phyloP scores from a whole-genome alignment of 2,113 vertebrate genomes.

The Alosa alosa region DNA sequence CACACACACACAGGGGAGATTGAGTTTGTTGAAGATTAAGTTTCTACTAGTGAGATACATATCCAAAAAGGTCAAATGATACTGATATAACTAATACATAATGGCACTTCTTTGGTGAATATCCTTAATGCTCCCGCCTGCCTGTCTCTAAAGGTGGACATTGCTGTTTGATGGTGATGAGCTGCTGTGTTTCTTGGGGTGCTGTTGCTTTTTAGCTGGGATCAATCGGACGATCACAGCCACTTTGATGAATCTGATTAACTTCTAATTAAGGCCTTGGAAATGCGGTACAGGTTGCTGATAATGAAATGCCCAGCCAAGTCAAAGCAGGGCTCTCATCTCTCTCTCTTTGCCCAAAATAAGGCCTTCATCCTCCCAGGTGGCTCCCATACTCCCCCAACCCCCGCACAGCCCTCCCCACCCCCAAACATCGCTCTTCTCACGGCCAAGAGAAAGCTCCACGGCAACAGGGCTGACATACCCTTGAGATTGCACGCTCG shows the following conservation, averaged over 20 bases:
- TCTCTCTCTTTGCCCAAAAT: slow-evolving; percentile 2
- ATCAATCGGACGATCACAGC: background rate
- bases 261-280: slow-evolving; percentile 25
- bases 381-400: background rate
- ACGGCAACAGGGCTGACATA: background rate
- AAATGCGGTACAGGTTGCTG: slow-evolving; percentile 17
- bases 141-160: background rate
- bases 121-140: background rate
- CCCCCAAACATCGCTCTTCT: background rate
- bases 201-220: slow-evolving; percentile 8
- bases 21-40: background rate
- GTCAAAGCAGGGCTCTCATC: slow-evolving; percentile 19
- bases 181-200: background rate
- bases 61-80: background rate
- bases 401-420: background rate
- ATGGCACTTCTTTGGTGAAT: background rate
- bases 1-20: background rate
- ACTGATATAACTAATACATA: background rate
- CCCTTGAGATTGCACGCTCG: background rate
- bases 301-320: slow-evolving; percentile 12
- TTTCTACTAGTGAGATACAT: background rate
- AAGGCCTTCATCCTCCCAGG: slow-evolving; percentile 6
- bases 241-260: slow-evolving; percentile 23
- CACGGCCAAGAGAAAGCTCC: background rate
- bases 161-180: background rate